These are phyloP conservation scores for Ceratotherium simum DNA, from an alignment of 2,113 vertebrate species.

Conservation along the genomic window DNA sequence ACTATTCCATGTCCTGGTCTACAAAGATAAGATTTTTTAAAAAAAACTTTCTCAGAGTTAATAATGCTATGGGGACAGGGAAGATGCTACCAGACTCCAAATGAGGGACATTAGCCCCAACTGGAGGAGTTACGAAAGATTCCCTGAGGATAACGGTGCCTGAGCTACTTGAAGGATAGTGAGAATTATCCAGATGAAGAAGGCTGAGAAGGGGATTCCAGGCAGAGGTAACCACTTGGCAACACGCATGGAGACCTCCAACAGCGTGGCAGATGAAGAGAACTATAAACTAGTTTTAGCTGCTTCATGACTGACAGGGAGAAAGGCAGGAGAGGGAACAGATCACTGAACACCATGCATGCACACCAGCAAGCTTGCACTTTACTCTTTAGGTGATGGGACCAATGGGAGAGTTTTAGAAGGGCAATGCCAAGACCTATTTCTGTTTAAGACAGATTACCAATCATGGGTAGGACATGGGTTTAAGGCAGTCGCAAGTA, in stretches of 20 bases:
- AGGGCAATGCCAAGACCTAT: too few species aligned
- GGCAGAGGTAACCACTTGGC: background rate
- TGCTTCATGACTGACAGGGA: background rate
- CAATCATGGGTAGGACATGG: background rate
- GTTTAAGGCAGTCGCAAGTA: background rate
- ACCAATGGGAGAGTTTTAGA: background rate
- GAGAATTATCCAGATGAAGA: background rate
- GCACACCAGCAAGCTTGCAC: background rate
- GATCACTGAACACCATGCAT: background rate
- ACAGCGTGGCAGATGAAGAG: too few species aligned
- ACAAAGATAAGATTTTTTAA: background rate
- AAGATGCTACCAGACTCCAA: background rate
- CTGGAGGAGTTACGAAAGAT: background rate
- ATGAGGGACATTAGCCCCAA: too few species aligned
- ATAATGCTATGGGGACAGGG: too few species aligned
- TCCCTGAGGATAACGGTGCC: background rate
- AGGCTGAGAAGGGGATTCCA: background rate
- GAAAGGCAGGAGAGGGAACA: background rate
- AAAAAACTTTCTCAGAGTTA: background rate
- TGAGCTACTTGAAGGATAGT: background rate
- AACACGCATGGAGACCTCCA: background rate
- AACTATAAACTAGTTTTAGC: background rate
- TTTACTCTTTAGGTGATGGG: background rate
- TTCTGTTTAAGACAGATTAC: background rate
- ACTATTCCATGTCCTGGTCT: background rate